Conservation (phyloP, 2,888 invertebrate species). For the Elgonia sp. region DNA sequence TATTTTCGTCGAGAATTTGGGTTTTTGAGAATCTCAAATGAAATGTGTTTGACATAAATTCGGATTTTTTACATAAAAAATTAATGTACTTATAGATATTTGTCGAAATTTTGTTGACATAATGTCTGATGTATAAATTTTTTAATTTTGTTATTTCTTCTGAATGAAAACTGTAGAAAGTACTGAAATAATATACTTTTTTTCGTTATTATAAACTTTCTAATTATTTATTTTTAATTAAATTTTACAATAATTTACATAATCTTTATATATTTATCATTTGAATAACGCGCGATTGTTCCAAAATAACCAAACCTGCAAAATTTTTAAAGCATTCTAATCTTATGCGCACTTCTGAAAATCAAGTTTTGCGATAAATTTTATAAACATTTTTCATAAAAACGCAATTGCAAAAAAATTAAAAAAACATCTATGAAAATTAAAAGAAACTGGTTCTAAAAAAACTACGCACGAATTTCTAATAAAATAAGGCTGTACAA, state of each 20-base stretch:
- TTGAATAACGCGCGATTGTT: background rate
- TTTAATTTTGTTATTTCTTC: background rate
- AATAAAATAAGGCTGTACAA: background rate
- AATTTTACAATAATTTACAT: slow-evolving; percentile 2
- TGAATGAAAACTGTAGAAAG: background rate
- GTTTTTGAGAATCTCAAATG: slow-evolving; percentile 47
- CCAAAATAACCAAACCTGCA: background rate
- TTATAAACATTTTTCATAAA: background rate
- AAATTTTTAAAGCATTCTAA: background rate
- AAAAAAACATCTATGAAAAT: background rate
- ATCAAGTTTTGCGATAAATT: background rate
- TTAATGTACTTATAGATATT: slow-evolving; percentile 38
- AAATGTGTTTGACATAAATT: slow-evolving; percentile 31
- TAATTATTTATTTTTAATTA: background rate
- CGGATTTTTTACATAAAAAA: slow-evolving; percentile 9
- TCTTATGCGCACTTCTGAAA: background rate
- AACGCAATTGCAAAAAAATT: background rate
- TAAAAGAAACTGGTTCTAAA: background rate
- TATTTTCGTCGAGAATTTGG: too few relatives aligned
- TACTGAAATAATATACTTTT: background rate
- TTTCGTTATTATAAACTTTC: too few relatives aligned
- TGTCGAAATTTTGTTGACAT: background rate
- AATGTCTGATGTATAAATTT: background rate
- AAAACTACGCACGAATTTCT: background rate
- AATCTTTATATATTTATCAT: background rate